Conservation (phyloP, 2,113 vertebrate genomes). For the Chauna torquata region DNA sequence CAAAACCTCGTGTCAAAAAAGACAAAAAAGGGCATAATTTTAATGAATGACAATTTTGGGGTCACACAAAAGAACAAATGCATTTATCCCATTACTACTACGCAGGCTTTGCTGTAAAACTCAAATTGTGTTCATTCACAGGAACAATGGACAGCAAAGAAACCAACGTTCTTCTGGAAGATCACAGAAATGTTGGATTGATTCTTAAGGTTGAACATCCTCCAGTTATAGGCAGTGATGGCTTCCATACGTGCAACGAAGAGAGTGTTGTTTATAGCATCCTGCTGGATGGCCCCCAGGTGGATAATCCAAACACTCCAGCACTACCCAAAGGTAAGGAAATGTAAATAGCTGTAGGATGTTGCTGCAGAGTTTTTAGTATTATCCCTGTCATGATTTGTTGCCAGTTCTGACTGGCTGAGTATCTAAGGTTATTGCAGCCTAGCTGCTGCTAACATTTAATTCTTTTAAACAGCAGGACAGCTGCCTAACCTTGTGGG, state of each 20-base stretch:
- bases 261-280: conserved; percentile 68
- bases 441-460: too few relatives aligned
- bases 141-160: conserved; percentile 7
- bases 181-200: background rate
- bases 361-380: background rate
- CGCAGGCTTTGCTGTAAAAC: too few relatives aligned
- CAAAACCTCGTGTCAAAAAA: background rate
- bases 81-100: background rate
- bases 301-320: background rate
- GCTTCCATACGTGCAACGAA: conserved; percentile 56
- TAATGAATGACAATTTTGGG: too few relatives aligned
- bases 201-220: conserved; percentile 72
- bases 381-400: background rate
- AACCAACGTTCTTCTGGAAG: background rate
- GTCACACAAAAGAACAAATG: too few relatives aligned
- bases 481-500: background rate
- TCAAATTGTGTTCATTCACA: background rate
- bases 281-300: background rate
- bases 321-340: conserved; percentile 24
- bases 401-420: background rate
- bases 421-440: background rate
- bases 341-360: background rate
- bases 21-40: background rate
- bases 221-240: conserved; percentile 54
- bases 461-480: background rate